These are phyloP conservation scores for Nymphalis polychloros DNA, from an alignment of 2,888 invertebrate genomes.

Conservation along the genomic window DNA sequence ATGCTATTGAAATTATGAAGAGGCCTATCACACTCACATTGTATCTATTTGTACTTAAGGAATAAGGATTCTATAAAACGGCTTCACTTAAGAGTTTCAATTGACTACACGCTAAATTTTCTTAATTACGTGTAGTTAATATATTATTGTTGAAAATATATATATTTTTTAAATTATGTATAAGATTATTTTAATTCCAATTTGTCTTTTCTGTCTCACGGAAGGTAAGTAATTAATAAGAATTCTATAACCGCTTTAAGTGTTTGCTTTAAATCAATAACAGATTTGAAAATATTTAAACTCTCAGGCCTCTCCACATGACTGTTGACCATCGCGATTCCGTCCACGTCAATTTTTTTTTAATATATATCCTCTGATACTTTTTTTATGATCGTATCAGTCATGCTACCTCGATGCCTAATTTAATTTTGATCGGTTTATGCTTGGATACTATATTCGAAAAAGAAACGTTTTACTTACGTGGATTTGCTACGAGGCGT, in stretches of 20 bases:
- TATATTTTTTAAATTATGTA: neutral
- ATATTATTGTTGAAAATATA: neutral
- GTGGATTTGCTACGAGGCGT: too few species aligned
- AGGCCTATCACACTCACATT: conserved; percentile 3
- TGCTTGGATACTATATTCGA: too few species aligned
- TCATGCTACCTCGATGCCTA: too few species aligned
- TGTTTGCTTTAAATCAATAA: neutral
- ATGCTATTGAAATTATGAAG: conserved; percentile 11
- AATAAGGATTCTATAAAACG: conserved; percentile 16
- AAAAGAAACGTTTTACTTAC: too few species aligned
- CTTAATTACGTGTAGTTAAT: neutral
- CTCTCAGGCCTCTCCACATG: too few species aligned
- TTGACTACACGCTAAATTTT: neutral
- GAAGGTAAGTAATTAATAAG: neutral
- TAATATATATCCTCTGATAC: too few species aligned
- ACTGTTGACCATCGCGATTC: too few species aligned
- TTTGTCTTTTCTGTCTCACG: neutral
- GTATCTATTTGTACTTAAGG: conserved; percentile 8
- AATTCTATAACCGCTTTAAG: neutral
- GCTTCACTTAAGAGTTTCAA: neutral
- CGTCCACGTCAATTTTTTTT: too few species aligned
- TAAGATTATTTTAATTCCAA: neutral
- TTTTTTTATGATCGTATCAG: too few species aligned
- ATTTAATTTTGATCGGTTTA: too few species aligned
- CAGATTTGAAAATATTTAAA: neutral